Conservation (phyloP, 2,888 invertebrate species). For the Siphlonurus alternatus region DNA sequence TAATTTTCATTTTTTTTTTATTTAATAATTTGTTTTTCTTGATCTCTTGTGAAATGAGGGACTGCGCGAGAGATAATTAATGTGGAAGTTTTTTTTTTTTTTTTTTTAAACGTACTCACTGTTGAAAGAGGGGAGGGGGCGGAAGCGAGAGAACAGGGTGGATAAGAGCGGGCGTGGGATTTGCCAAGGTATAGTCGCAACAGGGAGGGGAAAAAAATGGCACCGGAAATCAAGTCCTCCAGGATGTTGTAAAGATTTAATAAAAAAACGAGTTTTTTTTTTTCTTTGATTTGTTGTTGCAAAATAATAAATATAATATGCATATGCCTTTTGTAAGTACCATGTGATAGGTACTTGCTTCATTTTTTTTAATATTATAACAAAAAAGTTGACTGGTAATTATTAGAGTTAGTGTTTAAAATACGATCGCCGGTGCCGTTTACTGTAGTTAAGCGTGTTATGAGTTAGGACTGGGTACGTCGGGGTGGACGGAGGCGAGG, state of each 20-base stretch:
- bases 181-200: background rate
- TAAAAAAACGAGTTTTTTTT: no score
- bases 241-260: background rate
- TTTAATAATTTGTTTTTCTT: no score
- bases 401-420: background rate
- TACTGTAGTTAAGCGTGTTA: background rate
- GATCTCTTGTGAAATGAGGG: background rate
- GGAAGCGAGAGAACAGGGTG: background rate
- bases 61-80: background rate
- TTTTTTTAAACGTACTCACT: no score
- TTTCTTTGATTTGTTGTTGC: background rate
- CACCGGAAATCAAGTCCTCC: background rate
- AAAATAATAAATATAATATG: background rate
- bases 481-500: background rate
- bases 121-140: background rate
- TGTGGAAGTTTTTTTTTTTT: no score
- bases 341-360: background rate
- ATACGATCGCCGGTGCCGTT: background rate
- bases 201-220: background rate
- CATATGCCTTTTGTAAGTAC: background rate
- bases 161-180: background rate
- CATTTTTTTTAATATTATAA: background rate
- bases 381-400: background rate
- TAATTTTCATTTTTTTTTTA: background rate
- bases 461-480: no score